Base-by-base conservation (phyloP, 2,888 invertebrate genomes). In the Chrysolina haemoptera region DNA sequence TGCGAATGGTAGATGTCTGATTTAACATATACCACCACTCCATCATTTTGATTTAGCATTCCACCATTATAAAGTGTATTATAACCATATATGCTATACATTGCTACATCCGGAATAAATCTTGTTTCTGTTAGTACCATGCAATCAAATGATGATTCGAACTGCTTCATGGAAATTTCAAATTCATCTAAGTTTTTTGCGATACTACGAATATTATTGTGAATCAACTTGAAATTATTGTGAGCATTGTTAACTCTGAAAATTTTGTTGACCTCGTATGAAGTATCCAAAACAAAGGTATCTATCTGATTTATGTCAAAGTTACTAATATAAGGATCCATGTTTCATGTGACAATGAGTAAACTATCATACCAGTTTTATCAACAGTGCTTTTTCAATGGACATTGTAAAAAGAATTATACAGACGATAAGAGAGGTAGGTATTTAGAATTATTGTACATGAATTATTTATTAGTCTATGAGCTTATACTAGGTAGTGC, bases 151-250 rank as follows among this genome's bases (percentile, higher is more conserved):
- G 35, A 40, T 4, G 35, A 27, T 8, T 66, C 50, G 10, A 66
- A 41, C 20, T 66, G 41, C 35, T 66, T 35, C 20, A 66, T 27
- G 40, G 35, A 53, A 18, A 50, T 53, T 50, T 18, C 20, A 18
- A 66, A 66, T 53, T 66, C 35, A 50, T 53, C 53, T 64, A 66
- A 12, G n/a, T 66, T 48, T 18, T 53, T 66, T 27, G 66, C 27
- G 9, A 66, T 66, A 16, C 50, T 66, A 35, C 66, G 66, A 50
- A 66, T 50, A 48, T 46, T 65, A 66, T 35, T 50, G 9, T 66
- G 66, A n/a, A 50, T 18, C 46, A 64, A 18, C 43, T 43, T 64
- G 64, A 43, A 64, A 46, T 64, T 43, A 11, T 64, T 43, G 43
- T 3, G 9, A 43, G 10, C 14, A 64, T 43, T 64, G 46, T 64